Evolutionary conservation across 2,113 vertebrate genomes (phyloP), one percentile per base, ranked within the genome.

Genomic region (Urocynchramus pylzowi): DNA sequence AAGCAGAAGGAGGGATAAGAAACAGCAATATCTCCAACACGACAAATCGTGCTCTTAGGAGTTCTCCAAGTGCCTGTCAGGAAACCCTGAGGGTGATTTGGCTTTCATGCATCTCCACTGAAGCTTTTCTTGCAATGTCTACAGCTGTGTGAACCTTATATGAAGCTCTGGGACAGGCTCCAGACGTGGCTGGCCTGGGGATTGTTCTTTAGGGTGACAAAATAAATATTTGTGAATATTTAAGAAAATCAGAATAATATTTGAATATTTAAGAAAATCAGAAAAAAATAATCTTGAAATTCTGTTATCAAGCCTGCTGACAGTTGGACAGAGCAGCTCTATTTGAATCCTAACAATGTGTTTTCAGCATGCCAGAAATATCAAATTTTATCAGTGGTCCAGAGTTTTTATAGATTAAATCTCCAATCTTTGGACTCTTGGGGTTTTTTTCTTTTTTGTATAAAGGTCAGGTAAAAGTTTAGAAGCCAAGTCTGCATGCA

Each of bases 81-180:
- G 11, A 30, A 76, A 42, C 10, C 30, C 41, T 30, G 27, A 33
- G 35, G 39, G 30, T 27, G 19, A 63, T 64, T 22, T 39, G 57
- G 23, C 26, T 50, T 45, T 6, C 28, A 3, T 14, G 5, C 2
- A 24, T 9, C 60, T 49, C 13, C 57, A 16, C 52, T 47, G 31
- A 37, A 67, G 47, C 16, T 78, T 50, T 47, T 27, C 30, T 27
- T 54, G n/a, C 31, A 7, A 0, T 2, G 5, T 19, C 41, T 4
- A 1, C 8, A 39, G 13, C 45, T 33, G 10, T 13, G 16, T 26
- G 16, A 69, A 8, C 3, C 6, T 59, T 6, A 0, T 0, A 3
- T 1, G 13, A 13, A 70, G 42, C 24, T n/a, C n/a, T 2, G 9
- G 74, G 20, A 30, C 50, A 76, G 52, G 47, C n/a, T 33, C 9